Evolutionary conservation across 2,888 invertebrate species (phyloP), one percentile per base, ranked within the genome.

Genomic region (Psylliodes chrysocephalus): DNA sequence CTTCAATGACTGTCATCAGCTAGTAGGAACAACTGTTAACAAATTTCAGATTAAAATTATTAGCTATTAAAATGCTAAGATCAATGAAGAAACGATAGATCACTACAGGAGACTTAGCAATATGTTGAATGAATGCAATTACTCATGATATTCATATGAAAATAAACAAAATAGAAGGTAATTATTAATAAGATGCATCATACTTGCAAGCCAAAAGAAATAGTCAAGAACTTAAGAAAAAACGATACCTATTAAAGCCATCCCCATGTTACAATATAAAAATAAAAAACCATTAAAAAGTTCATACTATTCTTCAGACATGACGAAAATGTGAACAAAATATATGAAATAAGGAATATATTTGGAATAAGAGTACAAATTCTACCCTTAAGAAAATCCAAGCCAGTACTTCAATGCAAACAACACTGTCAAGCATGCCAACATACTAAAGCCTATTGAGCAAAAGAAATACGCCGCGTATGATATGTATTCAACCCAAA

Each of bases 391-490:
- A n/a, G n/a, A n/a, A n/a, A n/a, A n/a, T n/a, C n/a, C n/a, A n/a
- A n/a, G n/a, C n/a, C n/a, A n/a, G n/a, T 64, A 12, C 64, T 55
- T 1, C 64, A 64, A 38, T 64, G 55, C 47, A 63, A 60, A 60
- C n/a, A n/a, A n/a, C 22, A 33, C 7, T 63, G 60, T 44, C 66
- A 66, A 51, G 60, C 54, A 33, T 33, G 10, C 8, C 8, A n/a
- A 10, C 33, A 33, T n/a, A 33, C 33, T 6, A 33, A 33, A 33
- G 10, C 33, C 33, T 63, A 60, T 17, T 66, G 63, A 17, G 53
- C 33, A 14, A 66, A 28, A 40, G 38, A 66, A 44, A 46, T 57
- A 46, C 14, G 68, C 55, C 60, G 70, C 66, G 15, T 71, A 68
- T 66, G 68, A 67, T 63, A 38, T 53, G 53, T 19, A 17, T 19